Percentiles rank a stretch among this genome's conserved stretches.
Evolutionary conservation across 1,140 invertebrate genomes (phyloP).

Genomic region (Zaprionus ghesquierei): DNA sequence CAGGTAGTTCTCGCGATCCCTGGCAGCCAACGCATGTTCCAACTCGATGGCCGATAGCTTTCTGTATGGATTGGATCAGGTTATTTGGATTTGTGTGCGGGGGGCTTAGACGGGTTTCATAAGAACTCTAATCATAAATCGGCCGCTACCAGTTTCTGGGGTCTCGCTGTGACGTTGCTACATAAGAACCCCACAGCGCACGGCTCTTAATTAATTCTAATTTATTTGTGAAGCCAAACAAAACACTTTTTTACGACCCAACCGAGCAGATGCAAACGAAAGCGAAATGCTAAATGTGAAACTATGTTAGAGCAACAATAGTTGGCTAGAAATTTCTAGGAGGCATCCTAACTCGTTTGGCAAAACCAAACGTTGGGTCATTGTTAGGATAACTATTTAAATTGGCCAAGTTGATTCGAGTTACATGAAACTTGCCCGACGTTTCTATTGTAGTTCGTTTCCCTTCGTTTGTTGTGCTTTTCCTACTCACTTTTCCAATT

Average conservation of each 20-base stretch:
- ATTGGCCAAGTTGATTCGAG: neutral
- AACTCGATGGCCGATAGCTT: constrained; percentile 86
- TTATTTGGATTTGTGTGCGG: constrained; percentile 25
- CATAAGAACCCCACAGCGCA: constrained; percentile 27
- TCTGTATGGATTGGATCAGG: constrained; percentile 80
- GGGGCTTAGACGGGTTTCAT: constrained; percentile 27
- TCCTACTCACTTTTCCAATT: constrained; percentile 86
- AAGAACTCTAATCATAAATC: constrained; percentile 38
- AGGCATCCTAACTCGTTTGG: neutral
- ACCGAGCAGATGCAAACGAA: constrained; percentile 51
- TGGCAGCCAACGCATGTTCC: constrained; percentile 90
- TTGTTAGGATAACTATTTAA: neutral
- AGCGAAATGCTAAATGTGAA: constrained; percentile 61
- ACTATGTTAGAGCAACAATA: constrained; percentile 16
- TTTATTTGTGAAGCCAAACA: constrained; percentile 69
- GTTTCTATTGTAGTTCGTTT: too few relatives aligned
- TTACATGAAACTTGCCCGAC: too few relatives aligned
- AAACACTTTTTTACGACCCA: constrained; percentile 58
- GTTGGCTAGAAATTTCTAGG: constrained; percentile 10
- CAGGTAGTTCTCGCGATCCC: constrained; percentile 91
- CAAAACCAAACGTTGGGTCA: too few relatives aligned
- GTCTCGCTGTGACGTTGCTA: constrained; percentile 37
- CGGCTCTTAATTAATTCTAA: constrained; percentile 71
- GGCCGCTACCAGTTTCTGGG: constrained; percentile 59
- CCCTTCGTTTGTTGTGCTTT: too few relatives aligned